Percentiles rank a stretch among this genome's conserved stretches.
phyloP scores from a whole-genome alignment of 2,888 invertebrate genomes.

The Zootermopsis nevadensis region DNA sequence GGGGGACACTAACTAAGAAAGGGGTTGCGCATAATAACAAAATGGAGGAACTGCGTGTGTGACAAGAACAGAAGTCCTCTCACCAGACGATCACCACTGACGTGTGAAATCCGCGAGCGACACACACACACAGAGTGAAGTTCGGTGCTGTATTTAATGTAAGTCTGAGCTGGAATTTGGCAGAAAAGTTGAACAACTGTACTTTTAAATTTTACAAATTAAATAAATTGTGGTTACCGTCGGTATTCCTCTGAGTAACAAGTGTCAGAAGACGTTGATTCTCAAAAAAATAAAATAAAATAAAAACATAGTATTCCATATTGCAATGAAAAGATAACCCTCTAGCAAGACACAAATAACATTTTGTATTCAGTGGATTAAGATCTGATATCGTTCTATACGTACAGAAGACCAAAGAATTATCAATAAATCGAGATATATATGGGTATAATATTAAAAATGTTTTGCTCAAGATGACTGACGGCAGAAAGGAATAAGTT shows the following conservation, averaged over 20 bases:
- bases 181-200: neutral
- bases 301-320: too few species aligned
- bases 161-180: neutral
- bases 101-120: constrained; percentile 35
- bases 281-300: too few species aligned
- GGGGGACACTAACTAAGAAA: constrained; percentile 80
- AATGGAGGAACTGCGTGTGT: constrained; percentile 88
- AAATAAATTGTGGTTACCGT: too few species aligned
- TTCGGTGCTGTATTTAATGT: neutral
- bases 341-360: neutral
- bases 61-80: constrained; percentile 65
- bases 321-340: neutral
- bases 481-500: neutral
- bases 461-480: constrained; percentile 28
- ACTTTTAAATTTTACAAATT: neutral
- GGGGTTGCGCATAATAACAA: constrained; percentile 68
- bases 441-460: neutral
- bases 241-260: too few species aligned
- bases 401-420: neutral
- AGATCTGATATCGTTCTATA: neutral
- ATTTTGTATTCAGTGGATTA: neutral
- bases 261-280: too few species aligned
- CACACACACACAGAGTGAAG: neutral
- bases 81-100: constrained; percentile 42
- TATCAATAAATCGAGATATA: neutral